Base-by-base conservation (phyloP, 2,888 invertebrate genomes). In the Lepidocyrtinus sp. region DNA sequence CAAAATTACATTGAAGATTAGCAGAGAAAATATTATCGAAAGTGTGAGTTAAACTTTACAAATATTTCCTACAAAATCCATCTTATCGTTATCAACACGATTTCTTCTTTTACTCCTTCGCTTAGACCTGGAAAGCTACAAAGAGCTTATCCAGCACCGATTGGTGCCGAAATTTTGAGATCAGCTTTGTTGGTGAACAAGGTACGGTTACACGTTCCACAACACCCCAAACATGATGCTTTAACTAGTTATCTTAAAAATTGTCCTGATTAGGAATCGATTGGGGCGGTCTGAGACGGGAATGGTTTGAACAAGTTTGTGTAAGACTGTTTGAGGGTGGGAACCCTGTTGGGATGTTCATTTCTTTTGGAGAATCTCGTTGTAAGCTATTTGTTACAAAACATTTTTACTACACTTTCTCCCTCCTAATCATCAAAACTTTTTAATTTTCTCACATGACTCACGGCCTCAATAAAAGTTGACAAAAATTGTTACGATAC, bases 81-180 rank as follows among this genome's bases (percentile, higher is more conserved):
- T n/a, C n/a, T n/a, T n/a, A n/a, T 36, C 36, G 12, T 36, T 36
- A 36, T 36, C n/a, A n/a, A n/a, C n/a, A n/a, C 36, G 12, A 36
- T 15, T n/a, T 15, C 55, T 55, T 55, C 17, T 12, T 15, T 55
- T 7, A n/a, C n/a, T 55, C 17, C 17, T 55, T n/a, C 55, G 2
- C 17, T 55, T 82, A 92, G 92, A 92, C 92, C 0, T 93, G 96
- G 90, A 96, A 95, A 89, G 93, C 95, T 61, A 96, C 96, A 0
- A 93, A 94, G 87, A 93, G 93, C 88, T 96, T 96, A 90, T 91
- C 92, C 24, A 92, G 95, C n/a, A 92, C 93, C 73, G 97, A 97
- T 90, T 98, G 97, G 97, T 97, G 96, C 89, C 92, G 94, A 88
- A 96, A 95, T 90, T 97, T 97, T 89, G 97, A 97, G 90, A 93